phyloP scores from a whole-genome alignment of 2,888 invertebrate species.

The Geotrupes spiniger region DNA sequence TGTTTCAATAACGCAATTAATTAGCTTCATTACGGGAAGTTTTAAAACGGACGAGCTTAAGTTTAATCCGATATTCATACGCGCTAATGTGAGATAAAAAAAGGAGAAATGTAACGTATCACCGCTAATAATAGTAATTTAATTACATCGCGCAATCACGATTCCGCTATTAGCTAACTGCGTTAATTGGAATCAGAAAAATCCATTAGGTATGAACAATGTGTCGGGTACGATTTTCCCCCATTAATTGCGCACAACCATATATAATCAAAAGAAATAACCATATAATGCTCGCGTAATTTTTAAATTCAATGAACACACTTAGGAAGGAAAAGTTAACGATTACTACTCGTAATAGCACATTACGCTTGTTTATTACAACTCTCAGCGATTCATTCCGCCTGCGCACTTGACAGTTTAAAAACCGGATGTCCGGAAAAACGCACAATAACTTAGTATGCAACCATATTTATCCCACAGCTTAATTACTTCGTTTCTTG shows the following conservation, averaged over 20 bases:
- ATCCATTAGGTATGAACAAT: constrained; percentile 16
- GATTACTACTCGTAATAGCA: not conserved
- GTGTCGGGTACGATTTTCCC: constrained; percentile 24
- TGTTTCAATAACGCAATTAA: no score
- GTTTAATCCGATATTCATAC: no score
- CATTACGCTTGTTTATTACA: constrained; percentile 2
- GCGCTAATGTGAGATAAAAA: no score
- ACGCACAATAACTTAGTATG: not conserved
- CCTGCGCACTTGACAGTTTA: not conserved
- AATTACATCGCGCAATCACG: constrained; percentile 14
- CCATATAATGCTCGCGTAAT: no score
- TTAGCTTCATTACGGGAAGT: no score
- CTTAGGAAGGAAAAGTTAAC: not conserved
- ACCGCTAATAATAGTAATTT: constrained; percentile 12
- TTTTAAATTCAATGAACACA: no score
- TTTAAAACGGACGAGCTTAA: no score
- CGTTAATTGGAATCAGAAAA: constrained; percentile 25
- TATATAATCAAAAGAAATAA: no score
- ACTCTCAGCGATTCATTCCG: not conserved
- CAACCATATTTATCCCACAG: not conserved
- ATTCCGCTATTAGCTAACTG: constrained; percentile 15
- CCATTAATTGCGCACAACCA: no score
- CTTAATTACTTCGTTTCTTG: constrained; percentile 34
- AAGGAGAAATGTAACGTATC: no score
- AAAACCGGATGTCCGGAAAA: constrained; percentile 2